phyloP scores from a whole-genome alignment of 2,113 vertebrate genomes.

The Motacilla alba region DNA sequence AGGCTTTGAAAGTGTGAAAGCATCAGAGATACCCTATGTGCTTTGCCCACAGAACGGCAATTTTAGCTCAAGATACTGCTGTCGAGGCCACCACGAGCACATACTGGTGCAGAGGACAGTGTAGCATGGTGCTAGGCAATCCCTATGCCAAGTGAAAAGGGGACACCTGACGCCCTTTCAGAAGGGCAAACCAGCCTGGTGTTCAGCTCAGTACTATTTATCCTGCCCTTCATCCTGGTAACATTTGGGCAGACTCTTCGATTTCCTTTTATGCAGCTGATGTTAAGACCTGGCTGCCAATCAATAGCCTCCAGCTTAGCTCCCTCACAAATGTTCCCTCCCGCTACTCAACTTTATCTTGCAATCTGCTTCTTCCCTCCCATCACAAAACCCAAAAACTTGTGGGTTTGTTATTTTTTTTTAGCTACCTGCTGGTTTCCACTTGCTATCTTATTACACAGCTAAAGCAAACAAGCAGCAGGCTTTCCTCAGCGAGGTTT shows the following conservation, averaged over 20 bases:
- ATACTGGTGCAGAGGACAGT: not conserved
- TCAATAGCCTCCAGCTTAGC: not conserved
- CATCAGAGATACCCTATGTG: not conserved
- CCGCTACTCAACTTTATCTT: not conserved
- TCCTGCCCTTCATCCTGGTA: not conserved
- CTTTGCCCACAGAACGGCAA: not conserved
- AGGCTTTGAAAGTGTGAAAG: not conserved
- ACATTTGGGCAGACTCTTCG: not conserved
- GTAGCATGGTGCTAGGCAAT: accelerated
- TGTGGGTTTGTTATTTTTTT: not conserved
- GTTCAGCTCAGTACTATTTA: not conserved
- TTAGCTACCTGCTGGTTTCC: not conserved
- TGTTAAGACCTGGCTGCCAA: slow-evolving; percentile 14
- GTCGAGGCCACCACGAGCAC: not conserved
- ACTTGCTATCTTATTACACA: not conserved
- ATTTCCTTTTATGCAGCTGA: slow-evolving; percentile 20
- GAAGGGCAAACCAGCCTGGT: not conserved
- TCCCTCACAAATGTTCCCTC: not conserved
- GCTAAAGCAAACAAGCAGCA: not conserved
- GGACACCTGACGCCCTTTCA: not conserved
- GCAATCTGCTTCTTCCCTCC: not conserved
- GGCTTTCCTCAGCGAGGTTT: not conserved
- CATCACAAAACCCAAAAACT: not conserved
- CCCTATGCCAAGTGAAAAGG: not conserved
- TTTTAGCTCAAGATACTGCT: not conserved